These are phyloP conservation scores for Asteroscopus sphinx DNA, from an alignment of 2,888 invertebrate genomes.

Conservation along the genomic window DNA sequence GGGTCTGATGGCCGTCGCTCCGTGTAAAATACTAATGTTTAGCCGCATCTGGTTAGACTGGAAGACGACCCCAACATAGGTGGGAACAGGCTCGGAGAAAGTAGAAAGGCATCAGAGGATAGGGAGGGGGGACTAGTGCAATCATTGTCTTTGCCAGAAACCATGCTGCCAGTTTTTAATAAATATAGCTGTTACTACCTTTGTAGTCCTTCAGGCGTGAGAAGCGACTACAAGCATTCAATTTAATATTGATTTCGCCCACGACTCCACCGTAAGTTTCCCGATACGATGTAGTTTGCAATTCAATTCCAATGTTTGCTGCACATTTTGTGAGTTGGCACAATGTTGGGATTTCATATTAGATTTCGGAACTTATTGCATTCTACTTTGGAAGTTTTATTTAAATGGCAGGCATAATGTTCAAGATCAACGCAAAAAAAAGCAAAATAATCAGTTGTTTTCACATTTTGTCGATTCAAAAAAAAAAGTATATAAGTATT, in stretches of 20 bases:
- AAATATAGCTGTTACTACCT: background rate
- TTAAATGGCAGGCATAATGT: too few species aligned
- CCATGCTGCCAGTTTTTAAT: background rate
- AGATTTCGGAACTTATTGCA: conserved; percentile 7
- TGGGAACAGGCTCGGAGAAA: too few species aligned
- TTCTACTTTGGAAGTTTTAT: background rate
- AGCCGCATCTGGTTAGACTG: too few species aligned
- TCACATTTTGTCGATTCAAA: too few species aligned
- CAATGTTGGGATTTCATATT: conserved; percentile 5
- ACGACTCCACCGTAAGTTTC: background rate
- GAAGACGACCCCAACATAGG: too few species aligned
- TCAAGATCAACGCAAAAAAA: too few species aligned
- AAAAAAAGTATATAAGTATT: too few species aligned
- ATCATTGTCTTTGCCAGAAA: background rate
- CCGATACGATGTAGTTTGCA: conserved; percentile 13
- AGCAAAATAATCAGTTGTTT: too few species aligned
- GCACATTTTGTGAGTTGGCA: conserved; percentile 25
- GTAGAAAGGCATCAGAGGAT: too few species aligned
- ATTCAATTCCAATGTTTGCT: conserved; percentile 14
- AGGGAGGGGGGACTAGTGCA: too few species aligned
- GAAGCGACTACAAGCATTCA: conserved; percentile 27
- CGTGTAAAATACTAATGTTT: too few species aligned
- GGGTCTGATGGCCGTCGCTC: too few species aligned
- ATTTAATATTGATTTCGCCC: conserved; percentile 36
- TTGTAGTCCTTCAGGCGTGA: conserved; percentile 16